Conservation (phyloP, 2,888 invertebrate species). For the Slavum lentiscoides region DNA sequence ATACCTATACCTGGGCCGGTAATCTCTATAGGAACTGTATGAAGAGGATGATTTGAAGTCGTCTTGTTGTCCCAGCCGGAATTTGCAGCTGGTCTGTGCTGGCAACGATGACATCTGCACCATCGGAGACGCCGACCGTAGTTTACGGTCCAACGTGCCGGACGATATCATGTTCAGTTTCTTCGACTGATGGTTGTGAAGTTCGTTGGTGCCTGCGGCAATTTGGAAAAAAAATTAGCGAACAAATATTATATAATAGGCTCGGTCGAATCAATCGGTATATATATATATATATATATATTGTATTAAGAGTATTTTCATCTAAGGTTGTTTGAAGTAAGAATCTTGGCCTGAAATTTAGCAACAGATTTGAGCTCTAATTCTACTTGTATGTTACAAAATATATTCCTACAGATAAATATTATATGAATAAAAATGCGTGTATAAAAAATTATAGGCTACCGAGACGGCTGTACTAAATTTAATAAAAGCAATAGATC, state of each 20-base stretch:
- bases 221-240: background rate
- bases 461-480: too few species aligned
- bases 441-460: too few species aligned
- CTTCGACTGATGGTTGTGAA: slow-evolving; percentile 39
- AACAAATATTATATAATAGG: background rate
- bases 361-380: too few species aligned
- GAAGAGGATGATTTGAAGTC: slow-evolving; percentile 51
- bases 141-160: slow-evolving; percentile 64
- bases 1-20: slow-evolving; percentile 43
- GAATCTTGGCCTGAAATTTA: too few species aligned
- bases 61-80: slow-evolving; percentile 53
- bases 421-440: too few species aligned
- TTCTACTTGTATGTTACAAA: too few species aligned
- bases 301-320: too few species aligned
- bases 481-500: too few species aligned
- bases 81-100: slow-evolving; percentile 55
- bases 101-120: slow-evolving; percentile 65
- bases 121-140: slow-evolving; percentile 66
- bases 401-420: too few species aligned
- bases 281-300: too few species aligned
- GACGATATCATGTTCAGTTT: slow-evolving; percentile 49
- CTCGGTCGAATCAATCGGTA: too few species aligned
- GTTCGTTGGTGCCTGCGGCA: slow-evolving; percentile 63
- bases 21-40: slow-evolving; percentile 53
- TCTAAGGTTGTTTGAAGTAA: too few species aligned